A percentile compares a stretch with the other conserved stretches of the same genome.
Evolutionary conservation across 2,888 invertebrate genomes (phyloP).

Genomic region (Agrypnus murinus): DNA sequence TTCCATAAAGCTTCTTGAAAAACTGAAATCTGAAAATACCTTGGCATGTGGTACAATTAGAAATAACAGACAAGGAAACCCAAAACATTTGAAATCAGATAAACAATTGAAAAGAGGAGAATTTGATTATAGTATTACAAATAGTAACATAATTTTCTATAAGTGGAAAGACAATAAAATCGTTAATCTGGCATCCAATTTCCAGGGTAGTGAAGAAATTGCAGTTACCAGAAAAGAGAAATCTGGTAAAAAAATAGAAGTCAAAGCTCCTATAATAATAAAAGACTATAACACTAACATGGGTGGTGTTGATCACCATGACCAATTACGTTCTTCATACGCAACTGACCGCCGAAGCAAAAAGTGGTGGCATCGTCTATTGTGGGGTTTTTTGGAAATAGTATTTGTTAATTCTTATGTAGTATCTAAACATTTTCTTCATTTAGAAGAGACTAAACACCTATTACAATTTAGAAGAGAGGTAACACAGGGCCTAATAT

Average conservation of each 20-base stretch:
- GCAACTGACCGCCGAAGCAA: background rate
- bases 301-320: slow-evolving; percentile 28
- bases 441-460: too few species aligned
- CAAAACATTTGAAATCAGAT: background rate
- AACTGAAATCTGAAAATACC: slow-evolving; percentile 3
- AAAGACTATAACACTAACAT: slow-evolving; percentile 19
- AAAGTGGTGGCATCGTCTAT: slow-evolving; percentile 19
- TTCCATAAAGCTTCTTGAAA: slow-evolving; percentile 9
- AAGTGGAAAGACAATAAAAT: slow-evolving; percentile 63
- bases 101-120: slow-evolving; percentile 11
- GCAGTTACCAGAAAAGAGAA: slow-evolving; percentile 9
- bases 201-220: slow-evolving; percentile 38
- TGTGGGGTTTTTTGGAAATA: slow-evolving; percentile 16
- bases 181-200: slow-evolving; percentile 61
- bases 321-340: slow-evolving; percentile 21
- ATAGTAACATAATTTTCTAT: slow-evolving; percentile 19
- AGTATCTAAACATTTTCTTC: slow-evolving; percentile 1
- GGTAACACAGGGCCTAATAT: background rate
- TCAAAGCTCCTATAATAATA: slow-evolving; percentile 1
- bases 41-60: slow-evolving; percentile 23
- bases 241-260: background rate
- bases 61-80: slow-evolving; percentile 1
- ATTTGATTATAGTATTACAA: slow-evolving; percentile 2
- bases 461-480: slow-evolving; percentile 37
- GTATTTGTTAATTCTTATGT: slow-evolving; percentile 12